Conservation (phyloP, 2,888 invertebrate species). For the Eristalinus aeneus region DNA sequence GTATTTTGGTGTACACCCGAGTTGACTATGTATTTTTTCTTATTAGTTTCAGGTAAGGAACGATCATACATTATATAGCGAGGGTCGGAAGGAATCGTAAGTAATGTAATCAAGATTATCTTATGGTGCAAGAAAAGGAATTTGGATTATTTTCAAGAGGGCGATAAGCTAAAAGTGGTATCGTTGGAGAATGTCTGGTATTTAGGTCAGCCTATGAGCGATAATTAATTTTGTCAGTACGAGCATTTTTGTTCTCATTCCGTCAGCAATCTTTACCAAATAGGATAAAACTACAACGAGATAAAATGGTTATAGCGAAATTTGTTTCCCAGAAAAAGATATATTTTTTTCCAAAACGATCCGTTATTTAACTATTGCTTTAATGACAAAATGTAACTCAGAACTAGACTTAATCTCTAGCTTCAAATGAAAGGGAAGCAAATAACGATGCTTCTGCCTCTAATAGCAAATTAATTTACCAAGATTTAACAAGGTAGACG, state of each 20-base stretch:
- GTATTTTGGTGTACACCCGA: background rate
- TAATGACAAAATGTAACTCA: too few relatives aligned
- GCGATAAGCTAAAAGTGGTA: background rate
- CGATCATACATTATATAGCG: background rate
- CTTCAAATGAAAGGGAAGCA: too few relatives aligned
- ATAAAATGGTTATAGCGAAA: background rate
- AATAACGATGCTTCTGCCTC: too few relatives aligned
- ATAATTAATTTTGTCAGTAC: background rate
- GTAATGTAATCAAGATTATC: background rate
- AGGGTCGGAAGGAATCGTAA: background rate
- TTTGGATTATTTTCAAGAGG: background rate
- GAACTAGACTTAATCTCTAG: too few relatives aligned
- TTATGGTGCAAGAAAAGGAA: background rate
- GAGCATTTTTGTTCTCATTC: background rate
- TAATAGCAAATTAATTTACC: too few relatives aligned
- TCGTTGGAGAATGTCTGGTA: background rate
- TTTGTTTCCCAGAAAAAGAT: too few relatives aligned
- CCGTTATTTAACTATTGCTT: too few relatives aligned
- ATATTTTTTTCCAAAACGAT: too few relatives aligned
- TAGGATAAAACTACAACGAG: background rate
- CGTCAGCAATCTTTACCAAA: background rate
- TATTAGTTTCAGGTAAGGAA: slow-evolving; percentile 21
- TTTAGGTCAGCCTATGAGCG: background rate
- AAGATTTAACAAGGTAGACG: too few relatives aligned
- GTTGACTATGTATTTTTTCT: background rate